Conservation (phyloP, 2,888 invertebrate genomes). For the Ophioninae sp. region DNA sequence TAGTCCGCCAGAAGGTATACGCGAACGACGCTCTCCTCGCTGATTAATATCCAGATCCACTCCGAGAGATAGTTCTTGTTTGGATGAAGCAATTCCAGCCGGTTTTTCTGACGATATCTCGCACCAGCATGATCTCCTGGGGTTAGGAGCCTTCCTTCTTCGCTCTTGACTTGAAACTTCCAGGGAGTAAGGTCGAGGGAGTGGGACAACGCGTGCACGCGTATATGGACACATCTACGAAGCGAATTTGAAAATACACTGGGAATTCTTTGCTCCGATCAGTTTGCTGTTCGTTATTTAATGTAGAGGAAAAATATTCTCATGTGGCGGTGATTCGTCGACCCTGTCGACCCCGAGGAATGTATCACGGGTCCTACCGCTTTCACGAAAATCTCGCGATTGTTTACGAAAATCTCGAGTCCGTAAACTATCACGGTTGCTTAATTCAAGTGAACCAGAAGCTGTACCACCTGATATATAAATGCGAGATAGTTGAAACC, state of each 20-base stretch:
- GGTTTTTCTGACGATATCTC: constrained; percentile 76
- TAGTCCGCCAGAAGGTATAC: constrained; percentile 51
- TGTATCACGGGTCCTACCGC: no score
- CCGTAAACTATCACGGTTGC: no score
- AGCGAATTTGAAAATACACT: neutral
- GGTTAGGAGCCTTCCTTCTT: constrained; percentile 51
- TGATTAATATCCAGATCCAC: constrained; percentile 78
- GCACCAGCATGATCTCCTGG: constrained; percentile 66
- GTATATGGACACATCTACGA: constrained; percentile 22
- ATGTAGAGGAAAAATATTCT: no score
- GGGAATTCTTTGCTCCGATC: neutral
- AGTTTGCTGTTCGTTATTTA: neutral
- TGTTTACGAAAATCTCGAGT: no score
- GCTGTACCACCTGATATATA: no score
- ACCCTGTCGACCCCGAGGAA: no score
- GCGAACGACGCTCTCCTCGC: constrained; percentile 65
- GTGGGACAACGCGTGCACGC: neutral
- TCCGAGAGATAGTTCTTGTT: constrained; percentile 75
- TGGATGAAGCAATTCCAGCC: constrained; percentile 78
- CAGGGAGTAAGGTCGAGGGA: constrained; percentile 16
- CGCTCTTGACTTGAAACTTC: constrained; percentile 45
- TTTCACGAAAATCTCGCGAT: no score
- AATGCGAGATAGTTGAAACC: no score
- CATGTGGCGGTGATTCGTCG: no score
- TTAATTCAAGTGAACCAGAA: no score